These are phyloP conservation scores for Oophaga pumilio DNA, from an alignment of 2,113 vertebrate genomes.

Conservation along the genomic window DNA sequence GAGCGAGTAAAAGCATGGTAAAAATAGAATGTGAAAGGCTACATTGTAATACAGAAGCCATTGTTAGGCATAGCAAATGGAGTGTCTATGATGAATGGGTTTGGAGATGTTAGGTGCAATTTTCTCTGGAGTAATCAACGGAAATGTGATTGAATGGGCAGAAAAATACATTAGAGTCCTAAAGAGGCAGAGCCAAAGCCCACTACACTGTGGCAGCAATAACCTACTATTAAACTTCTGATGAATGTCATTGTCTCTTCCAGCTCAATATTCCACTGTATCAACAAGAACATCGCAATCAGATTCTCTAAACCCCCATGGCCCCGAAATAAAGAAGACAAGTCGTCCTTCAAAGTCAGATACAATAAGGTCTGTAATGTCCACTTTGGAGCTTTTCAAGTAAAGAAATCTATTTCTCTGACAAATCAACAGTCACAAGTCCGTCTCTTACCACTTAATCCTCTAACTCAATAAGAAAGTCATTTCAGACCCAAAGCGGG, in stretches of 20 bases:
- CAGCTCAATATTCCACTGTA: not conserved
- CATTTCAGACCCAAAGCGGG: not conserved
- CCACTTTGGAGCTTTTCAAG: not conserved
- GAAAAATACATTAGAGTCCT: not conserved
- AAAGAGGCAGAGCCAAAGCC: too few relatives aligned
- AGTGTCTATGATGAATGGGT: too few relatives aligned
- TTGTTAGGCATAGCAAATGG: not conserved
- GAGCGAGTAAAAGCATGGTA: not conserved
- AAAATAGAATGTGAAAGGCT: not conserved
- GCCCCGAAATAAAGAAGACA: not conserved
- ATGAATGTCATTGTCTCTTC: not conserved
- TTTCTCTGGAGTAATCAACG: not conserved
- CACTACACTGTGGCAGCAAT: not conserved
- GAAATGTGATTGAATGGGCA: not conserved
- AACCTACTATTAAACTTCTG: not conserved
- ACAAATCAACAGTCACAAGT: constrained; percentile 1
- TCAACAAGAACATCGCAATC: not conserved
- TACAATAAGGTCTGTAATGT: not conserved
- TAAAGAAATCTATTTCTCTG: not conserved
- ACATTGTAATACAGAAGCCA: not conserved
- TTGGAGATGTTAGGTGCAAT: not conserved
- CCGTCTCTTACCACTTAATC: not conserved
- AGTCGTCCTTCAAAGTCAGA: not conserved
- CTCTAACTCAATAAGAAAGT: constrained; percentile 18
- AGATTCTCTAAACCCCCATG: not conserved